phyloP scores from a whole-genome alignment of 2,888 invertebrate genomes.

The Ichneumon xanthorius region DNA sequence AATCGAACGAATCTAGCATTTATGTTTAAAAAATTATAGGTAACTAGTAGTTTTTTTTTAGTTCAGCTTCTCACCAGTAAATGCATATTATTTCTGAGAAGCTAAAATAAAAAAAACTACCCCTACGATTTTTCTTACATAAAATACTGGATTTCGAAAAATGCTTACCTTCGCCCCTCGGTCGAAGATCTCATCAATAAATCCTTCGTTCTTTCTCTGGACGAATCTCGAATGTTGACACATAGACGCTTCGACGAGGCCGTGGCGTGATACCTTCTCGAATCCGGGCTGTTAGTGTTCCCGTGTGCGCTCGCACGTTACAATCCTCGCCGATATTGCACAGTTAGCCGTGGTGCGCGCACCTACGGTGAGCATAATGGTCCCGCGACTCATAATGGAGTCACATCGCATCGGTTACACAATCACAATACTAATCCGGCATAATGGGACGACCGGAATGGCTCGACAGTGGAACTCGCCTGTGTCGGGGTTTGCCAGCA shows the following conservation, averaged over 20 bases:
- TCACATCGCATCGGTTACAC: slow-evolving; percentile 84
- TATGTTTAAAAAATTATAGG: too few species aligned
- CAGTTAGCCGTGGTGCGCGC: slow-evolving; percentile 51
- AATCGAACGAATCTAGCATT: too few species aligned
- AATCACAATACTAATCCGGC: slow-evolving; percentile 84
- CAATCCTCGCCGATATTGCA: not conserved
- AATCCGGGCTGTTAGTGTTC: not conserved
- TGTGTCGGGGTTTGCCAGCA: slow-evolving; percentile 48
- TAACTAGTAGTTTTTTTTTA: too few species aligned
- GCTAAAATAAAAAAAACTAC: not conserved
- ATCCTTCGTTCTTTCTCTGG: not conserved
- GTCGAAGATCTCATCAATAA: not conserved
- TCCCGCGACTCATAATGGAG: slow-evolving; percentile 81
- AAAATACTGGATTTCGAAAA: not conserved
- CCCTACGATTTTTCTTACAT: not conserved
- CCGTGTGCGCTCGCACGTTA: not conserved
- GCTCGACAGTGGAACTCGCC: slow-evolving; percentile 56
- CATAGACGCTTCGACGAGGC: not conserved
- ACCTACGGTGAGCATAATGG: slow-evolving; percentile 66
- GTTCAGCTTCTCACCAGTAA: not conserved
- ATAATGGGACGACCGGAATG: slow-evolving; percentile 72
- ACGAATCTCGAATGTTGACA: slow-evolving; percentile 15
- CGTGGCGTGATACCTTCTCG: slow-evolving; percentile 7
- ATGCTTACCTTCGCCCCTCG: not conserved
- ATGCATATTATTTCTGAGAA: not conserved